Evolutionary conservation across 2,888 invertebrate genomes (phyloP).

Genomic region (Bruchidius siliquastri): DNA sequence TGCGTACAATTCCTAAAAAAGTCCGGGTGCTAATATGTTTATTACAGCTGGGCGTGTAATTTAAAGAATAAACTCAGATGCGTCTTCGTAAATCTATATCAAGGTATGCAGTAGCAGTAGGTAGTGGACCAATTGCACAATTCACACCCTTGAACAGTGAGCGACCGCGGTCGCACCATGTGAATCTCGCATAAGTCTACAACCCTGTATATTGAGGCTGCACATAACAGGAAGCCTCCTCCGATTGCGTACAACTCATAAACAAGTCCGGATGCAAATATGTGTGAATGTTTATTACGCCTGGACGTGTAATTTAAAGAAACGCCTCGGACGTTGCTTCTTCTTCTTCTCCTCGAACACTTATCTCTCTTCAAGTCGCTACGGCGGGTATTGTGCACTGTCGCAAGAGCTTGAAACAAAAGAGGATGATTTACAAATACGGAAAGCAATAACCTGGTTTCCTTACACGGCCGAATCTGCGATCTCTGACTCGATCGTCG

Average conservation of each 20-base stretch:
- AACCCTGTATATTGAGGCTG: not conserved
- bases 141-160: no score
- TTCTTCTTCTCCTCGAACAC: not conserved
- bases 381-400: not conserved
- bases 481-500: not conserved
- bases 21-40: no score
- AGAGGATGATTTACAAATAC: not conserved
- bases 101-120: no score
- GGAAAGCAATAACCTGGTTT: not conserved
- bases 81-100: no score
- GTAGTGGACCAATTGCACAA: no score
- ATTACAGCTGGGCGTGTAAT: no score
- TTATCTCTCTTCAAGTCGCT: not conserved
- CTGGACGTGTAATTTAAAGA: not conserved
- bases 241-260: not conserved
- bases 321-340: not conserved
- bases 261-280: not conserved
- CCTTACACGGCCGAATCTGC: not conserved
- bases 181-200: no score
- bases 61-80: no score
- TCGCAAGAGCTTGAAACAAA: not conserved
- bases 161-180: no score
- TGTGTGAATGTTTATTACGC: not conserved
- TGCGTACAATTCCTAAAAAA: no score
- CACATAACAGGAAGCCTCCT: not conserved